These are phyloP conservation scores for Chalcosyrphus nemorum DNA, from an alignment of 2,888 invertebrate genomes.

Conservation along the genomic window DNA sequence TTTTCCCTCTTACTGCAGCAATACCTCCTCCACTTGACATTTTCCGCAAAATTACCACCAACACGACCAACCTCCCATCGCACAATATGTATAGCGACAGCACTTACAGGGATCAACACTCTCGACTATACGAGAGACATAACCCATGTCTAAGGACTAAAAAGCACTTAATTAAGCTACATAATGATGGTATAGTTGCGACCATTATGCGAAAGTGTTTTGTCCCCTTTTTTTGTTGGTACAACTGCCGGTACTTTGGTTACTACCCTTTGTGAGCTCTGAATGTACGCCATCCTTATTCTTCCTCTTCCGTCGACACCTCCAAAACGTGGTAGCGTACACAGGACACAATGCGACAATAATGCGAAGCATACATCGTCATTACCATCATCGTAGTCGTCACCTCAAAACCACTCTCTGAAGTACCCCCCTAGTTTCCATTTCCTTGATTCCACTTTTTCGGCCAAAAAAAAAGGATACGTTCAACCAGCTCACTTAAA, in stretches of 20 bases:
- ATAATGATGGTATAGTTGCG: slow-evolving; percentile 72
- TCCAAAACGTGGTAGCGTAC: slow-evolving; percentile 20
- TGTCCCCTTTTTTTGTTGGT: slow-evolving; percentile 39
- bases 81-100: slow-evolving; percentile 13
- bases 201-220: slow-evolving; percentile 70
- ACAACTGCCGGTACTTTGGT: background rate
- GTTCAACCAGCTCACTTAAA: slow-evolving; percentile 36
- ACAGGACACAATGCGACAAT: slow-evolving; percentile 52
- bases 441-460: slow-evolving; percentile 62
- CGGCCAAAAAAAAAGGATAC: slow-evolving; percentile 28
- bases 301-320: slow-evolving; percentile 47
- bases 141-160: slow-evolving; percentile 68
- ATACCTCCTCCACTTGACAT: slow-evolving; percentile 38
- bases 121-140: slow-evolving; percentile 51
- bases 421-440: slow-evolving; percentile 35
- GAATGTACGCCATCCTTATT: slow-evolving; percentile 14
- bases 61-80: slow-evolving; percentile 11
- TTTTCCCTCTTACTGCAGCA: slow-evolving; percentile 25
- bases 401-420: slow-evolving; percentile 59
- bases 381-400: slow-evolving; percentile 56
- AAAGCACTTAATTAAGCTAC: slow-evolving; percentile 73
- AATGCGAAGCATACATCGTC: slow-evolving; percentile 60
- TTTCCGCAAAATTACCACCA: slow-evolving; percentile 54
- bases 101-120: slow-evolving; percentile 62
- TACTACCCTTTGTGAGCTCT: slow-evolving; percentile 44